Percentiles rank a stretch among this genome's conserved stretches.
phyloP scores from a whole-genome alignment of 2,888 invertebrate species.

The Pediacus dermestoides region DNA sequence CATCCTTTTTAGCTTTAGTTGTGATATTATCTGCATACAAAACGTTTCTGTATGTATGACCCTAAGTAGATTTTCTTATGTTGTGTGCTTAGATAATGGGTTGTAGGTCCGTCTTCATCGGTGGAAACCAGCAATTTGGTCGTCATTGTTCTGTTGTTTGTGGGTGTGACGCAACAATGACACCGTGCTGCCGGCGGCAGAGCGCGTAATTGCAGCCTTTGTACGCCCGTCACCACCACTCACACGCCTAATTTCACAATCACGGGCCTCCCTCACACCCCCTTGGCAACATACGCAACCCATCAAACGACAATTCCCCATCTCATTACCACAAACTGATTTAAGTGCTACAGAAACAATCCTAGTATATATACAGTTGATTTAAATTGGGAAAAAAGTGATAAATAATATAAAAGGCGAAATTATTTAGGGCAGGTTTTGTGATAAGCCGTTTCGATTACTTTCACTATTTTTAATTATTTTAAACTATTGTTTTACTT shows the following conservation, averaged over 20 bases:
- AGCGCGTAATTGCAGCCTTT: conserved; percentile 51
- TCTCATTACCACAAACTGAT: conserved; percentile 9
- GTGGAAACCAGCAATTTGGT: conserved; percentile 31
- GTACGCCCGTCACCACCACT: conserved; percentile 50
- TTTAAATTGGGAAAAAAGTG: too few species aligned
- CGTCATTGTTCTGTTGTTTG: conserved; percentile 41
- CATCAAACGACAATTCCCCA: conserved; percentile 8
- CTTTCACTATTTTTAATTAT: too few species aligned
- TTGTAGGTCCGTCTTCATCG: too few species aligned
- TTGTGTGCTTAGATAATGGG: conserved; percentile 5
- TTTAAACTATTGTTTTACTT: too few species aligned
- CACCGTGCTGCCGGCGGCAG: conserved; percentile 44
- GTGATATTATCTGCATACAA: too few species aligned
- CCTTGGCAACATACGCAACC: conserved; percentile 13
- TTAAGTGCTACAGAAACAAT: neutral
- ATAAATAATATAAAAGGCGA: too few species aligned
- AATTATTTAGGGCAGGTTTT: too few species aligned
- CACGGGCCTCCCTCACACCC: conserved; percentile 29
- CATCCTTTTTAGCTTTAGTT: too few species aligned
- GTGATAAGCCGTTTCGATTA: too few species aligned
- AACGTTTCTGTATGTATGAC: too few species aligned
- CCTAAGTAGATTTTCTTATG: too few species aligned
- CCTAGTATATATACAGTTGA: too few species aligned
- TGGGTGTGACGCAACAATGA: conserved; percentile 46
- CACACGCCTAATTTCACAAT: conserved; percentile 52